Evolutionary conservation across 2,888 invertebrate genomes (phyloP).

Genomic region (Meghimatium bilineatum): DNA sequence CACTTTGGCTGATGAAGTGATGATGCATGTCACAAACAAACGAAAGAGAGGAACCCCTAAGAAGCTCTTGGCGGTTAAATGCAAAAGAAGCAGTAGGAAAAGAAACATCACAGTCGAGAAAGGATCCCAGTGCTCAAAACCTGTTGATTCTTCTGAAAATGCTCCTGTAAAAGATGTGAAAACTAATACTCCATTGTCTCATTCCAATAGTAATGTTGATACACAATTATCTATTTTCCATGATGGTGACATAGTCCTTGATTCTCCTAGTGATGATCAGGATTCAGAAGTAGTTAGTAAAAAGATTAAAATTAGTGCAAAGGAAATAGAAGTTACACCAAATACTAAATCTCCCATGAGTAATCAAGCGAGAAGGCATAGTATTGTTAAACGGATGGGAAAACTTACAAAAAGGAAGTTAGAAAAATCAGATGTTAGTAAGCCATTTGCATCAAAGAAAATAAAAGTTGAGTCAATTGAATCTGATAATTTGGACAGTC

Average conservation of each 20-base stretch:
- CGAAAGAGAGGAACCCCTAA: slow-evolving; percentile 35
- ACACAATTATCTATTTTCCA: background rate
- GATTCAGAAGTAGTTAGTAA: slow-evolving; percentile 4
- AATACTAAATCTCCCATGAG: slow-evolving; percentile 37
- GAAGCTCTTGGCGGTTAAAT: background rate
- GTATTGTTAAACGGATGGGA: slow-evolving; percentile 28
- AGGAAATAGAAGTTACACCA: slow-evolving; percentile 40
- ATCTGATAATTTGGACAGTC: background rate
- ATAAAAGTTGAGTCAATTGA: background rate
- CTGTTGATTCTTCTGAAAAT: background rate
- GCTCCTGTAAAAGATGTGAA: background rate
- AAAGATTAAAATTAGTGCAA: background rate
- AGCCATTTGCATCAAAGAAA: slow-evolving; percentile 19
- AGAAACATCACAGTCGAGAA: background rate
- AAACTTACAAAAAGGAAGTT: background rate
- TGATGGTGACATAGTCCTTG: background rate
- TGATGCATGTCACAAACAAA: slow-evolving; percentile 4
- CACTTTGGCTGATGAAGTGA: slow-evolving; percentile 31
- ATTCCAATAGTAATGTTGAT: background rate
- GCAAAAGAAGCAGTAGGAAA: background rate
- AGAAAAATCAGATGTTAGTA: slow-evolving; percentile 8
- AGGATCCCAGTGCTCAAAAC: background rate
- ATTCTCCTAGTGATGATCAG: background rate
- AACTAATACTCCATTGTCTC: background rate
- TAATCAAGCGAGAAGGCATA: slow-evolving; percentile 34